Evolutionary conservation across 2,888 invertebrate species (phyloP).

Genomic region (Steromphala cineraria): DNA sequence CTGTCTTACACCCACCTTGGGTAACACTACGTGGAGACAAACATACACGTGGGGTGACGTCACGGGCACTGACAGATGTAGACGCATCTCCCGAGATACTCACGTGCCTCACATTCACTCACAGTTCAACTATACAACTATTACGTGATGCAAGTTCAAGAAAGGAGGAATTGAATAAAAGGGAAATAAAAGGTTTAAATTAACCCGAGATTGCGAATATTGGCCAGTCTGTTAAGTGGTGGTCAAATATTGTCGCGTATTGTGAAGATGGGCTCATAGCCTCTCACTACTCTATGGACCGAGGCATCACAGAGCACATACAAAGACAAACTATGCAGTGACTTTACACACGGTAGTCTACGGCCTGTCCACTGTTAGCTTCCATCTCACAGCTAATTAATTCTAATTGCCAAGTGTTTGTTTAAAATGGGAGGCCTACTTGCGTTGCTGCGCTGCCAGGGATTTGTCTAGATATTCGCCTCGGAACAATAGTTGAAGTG

Average conservation of each 20-base stretch:
- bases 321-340: background rate
- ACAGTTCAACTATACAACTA: background rate
- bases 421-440: background rate
- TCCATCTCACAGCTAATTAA: background rate
- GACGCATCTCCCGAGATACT: background rate
- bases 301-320: background rate
- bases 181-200: background rate
- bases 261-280: background rate
- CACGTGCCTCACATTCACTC: background rate
- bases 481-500: background rate
- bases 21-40: background rate
- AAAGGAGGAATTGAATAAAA: background rate
- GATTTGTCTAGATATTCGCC: background rate
- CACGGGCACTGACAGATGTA: background rate
- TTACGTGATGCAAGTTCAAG: background rate
- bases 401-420: slow-evolving; percentile 17
- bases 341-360: background rate
- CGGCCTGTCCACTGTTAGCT: background rate
- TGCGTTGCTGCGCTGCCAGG: background rate
- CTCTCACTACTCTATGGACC: background rate
- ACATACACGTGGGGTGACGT: background rate
- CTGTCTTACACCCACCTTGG: background rate
- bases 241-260: background rate
- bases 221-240: background rate
- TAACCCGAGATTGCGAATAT: background rate